A percentile compares a stretch with the other conserved stretches of the same genome.
Evolutionary conservation across 2,888 invertebrate genomes (phyloP).

Genomic region (Leptodirus hochenwartii): DNA sequence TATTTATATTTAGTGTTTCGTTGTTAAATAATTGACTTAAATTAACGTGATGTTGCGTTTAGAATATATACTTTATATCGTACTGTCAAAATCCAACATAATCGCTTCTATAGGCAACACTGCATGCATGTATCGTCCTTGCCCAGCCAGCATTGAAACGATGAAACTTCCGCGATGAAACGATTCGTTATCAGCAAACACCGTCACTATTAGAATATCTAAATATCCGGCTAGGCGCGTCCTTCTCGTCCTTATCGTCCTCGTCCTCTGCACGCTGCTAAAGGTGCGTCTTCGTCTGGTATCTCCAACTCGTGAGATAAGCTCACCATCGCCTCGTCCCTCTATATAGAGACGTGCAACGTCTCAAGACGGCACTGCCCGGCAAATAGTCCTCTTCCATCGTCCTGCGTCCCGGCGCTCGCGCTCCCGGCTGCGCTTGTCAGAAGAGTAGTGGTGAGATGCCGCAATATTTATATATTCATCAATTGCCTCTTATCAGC

Average conservation of each 20-base stretch:
- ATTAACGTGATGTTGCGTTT: too few species aligned
- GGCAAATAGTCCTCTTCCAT: background rate
- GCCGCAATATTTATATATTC: slow-evolving; percentile 26
- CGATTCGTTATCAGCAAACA: slow-evolving; percentile 26
- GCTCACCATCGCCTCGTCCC: background rate
- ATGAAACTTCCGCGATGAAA: background rate
- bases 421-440: slow-evolving; percentile 15
- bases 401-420: slow-evolving; percentile 15
- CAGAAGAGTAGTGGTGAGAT: slow-evolving; percentile 11
- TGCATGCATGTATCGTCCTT: too few species aligned
- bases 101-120: too few species aligned
- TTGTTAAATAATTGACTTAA: too few species aligned
- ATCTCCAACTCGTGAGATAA: background rate
- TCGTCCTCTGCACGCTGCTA: too few species aligned
- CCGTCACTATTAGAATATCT: slow-evolving; percentile 31
- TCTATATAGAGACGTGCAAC: background rate
- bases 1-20: too few species aligned
- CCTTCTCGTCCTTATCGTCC: background rate
- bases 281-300: background rate
- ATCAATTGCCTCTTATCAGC: slow-evolving; percentile 28
- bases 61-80: too few species aligned
- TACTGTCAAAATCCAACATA: too few species aligned
- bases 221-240: slow-evolving; percentile 23
- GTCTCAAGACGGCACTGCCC: background rate
- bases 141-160: slow-evolving; percentile 24